These are phyloP conservation scores for Scartelaos histophorus DNA, from an alignment of 2,113 vertebrate species.

Conservation along the genomic window DNA sequence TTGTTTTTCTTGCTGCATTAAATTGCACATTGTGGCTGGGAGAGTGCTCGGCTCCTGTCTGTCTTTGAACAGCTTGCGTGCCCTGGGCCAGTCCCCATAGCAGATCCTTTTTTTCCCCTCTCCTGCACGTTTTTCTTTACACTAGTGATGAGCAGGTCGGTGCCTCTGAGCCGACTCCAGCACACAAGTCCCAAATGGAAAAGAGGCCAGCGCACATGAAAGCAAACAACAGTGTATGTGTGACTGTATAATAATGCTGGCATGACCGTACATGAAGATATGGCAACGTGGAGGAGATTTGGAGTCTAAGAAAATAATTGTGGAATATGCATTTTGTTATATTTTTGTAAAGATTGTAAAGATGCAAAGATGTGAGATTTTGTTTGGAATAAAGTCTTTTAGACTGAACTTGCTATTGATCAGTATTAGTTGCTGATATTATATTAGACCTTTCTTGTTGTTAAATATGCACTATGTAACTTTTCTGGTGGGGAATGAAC, in stretches of 20 bases:
- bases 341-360: not conserved
- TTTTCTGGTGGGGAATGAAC: too few relatives aligned
- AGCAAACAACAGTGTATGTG: slow-evolving; percentile 47
- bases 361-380: not conserved
- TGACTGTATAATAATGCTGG: slow-evolving; percentile 6
- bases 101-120: slow-evolving; percentile 35
- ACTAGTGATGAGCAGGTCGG: slow-evolving; percentile 70
- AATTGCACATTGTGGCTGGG: slow-evolving; percentile 62
- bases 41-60: slow-evolving; percentile 49
- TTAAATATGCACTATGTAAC: too few relatives aligned
- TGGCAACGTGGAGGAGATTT: too few relatives aligned
- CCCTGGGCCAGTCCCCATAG: slow-evolving; percentile 76
- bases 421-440: too few relatives aligned
- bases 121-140: slow-evolving; percentile 54
- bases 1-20: slow-evolving; percentile 37
- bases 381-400: not conserved
- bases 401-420: too few relatives aligned
- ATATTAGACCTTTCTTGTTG: too few relatives aligned
- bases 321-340: too few relatives aligned
- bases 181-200: slow-evolving; percentile 51
- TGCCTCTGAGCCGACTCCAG: slow-evolving; percentile 68
- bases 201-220: slow-evolving; percentile 38
- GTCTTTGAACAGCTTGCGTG: slow-evolving; percentile 76
- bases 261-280: slow-evolving; percentile 9
- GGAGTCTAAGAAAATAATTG: not conserved